phyloP scores from a whole-genome alignment of 2,113 vertebrate genomes.

The Accipiter cooperii region DNA sequence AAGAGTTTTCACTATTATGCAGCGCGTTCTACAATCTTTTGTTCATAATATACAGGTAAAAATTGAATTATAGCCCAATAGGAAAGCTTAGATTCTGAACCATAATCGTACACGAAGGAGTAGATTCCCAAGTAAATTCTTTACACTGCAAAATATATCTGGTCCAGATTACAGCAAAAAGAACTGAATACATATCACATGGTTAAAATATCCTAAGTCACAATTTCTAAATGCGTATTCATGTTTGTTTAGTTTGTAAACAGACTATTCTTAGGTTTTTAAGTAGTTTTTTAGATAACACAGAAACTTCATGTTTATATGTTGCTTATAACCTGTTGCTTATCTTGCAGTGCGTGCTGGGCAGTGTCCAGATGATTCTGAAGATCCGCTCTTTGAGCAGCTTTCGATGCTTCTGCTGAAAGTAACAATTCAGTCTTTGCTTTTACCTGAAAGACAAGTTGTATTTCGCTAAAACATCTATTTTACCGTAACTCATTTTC shows the following conservation, averaged over 20 bases:
- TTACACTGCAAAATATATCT: neutral
- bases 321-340: constrained; percentile 85
- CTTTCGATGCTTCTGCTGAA: constrained; percentile 92
- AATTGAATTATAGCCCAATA: neutral
- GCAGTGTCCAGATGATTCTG: constrained; percentile 94
- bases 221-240: neutral
- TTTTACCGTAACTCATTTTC: neutral
- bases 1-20: neutral
- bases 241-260: neutral
- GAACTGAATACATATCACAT: neutral
- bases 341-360: constrained; percentile 94
- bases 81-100: neutral
- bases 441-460: constrained; percentile 82
- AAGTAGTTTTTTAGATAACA: neutral
- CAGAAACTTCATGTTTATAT: neutral
- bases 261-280: neutral
- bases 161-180: neutral
- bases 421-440: constrained; percentile 94
- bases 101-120: neutral
- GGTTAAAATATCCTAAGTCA: neutral
- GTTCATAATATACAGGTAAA: neutral
- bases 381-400: constrained; percentile 90
- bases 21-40: neutral
- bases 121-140: neutral
- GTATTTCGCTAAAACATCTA: neutral